Evolutionary conservation across 2,113 vertebrate genomes (phyloP).

Genomic region (Clupea harengus): DNA sequence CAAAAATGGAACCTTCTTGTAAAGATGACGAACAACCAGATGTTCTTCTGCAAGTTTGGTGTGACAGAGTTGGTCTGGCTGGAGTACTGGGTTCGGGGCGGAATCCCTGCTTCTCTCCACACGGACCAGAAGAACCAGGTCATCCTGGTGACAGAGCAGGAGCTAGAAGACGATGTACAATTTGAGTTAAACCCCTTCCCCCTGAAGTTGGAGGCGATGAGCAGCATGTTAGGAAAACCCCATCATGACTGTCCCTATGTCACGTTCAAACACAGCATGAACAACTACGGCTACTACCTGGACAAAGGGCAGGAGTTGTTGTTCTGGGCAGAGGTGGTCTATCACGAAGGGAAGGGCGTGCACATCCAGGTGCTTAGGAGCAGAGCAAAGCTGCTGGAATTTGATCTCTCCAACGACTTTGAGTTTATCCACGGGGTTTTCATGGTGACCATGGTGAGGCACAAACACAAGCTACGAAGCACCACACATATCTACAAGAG

Average conservation of each 20-base stretch:
- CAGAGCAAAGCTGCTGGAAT: neutral
- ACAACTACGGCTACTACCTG: neutral
- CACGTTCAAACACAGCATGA: neutral
- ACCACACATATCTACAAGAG: too few species aligned
- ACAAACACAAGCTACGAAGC: neutral
- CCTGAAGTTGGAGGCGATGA: neutral
- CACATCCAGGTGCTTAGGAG: neutral
- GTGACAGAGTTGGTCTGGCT: neutral
- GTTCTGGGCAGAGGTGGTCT: slow-evolving; percentile 6
- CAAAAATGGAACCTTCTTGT: neutral
- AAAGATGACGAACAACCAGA: neutral
- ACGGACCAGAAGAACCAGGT: neutral
- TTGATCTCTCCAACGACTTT: neutral
- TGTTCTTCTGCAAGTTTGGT: slow-evolving; percentile 2
- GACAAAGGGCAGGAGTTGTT: neutral
- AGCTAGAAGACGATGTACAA: too few species aligned
- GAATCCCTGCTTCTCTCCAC: neutral
- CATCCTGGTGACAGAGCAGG: neutral
- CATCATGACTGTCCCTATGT: neutral
- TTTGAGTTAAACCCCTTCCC: neutral
- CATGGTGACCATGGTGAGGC: neutral
- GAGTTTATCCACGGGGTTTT: neutral
- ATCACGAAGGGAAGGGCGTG: neutral
- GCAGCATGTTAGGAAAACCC: neutral
- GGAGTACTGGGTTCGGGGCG: neutral